These are phyloP conservation scores for Bombus haemorrhoidalis DNA, from an alignment of 1,140 invertebrate genomes.

Conservation along the genomic window DNA sequence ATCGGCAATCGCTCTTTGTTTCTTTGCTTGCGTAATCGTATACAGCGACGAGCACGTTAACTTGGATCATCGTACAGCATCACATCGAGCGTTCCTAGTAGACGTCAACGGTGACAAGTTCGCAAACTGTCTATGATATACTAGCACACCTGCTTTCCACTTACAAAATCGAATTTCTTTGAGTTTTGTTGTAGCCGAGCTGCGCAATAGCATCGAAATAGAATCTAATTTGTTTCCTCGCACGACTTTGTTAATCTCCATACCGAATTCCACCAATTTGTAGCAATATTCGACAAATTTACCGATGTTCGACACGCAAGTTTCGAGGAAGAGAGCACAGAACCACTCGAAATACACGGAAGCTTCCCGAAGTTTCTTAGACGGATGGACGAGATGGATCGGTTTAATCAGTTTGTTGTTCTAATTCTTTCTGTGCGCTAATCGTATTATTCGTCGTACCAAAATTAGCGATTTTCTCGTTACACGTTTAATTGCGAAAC, in stretches of 20 bases:
- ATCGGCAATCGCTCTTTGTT: background rate
- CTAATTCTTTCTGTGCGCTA: background rate
- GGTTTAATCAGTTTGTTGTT: background rate
- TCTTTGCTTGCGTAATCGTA: too few species aligned
- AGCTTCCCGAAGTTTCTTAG: background rate
- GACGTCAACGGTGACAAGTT: background rate
- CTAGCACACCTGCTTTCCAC: background rate
- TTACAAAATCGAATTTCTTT: background rate
- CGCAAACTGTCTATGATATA: background rate
- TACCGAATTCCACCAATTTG: background rate
- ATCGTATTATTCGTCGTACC: background rate
- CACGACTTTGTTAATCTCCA: background rate
- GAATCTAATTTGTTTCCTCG: background rate
- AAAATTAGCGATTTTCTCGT: conserved; percentile 9
- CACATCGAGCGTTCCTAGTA: background rate
- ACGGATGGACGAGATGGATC: background rate
- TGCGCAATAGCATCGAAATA: background rate
- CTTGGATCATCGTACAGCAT: background rate
- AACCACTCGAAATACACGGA: background rate
- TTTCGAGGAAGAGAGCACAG: background rate
- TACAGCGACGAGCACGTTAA: background rate
- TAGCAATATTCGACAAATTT: background rate
- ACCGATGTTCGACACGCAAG: background rate
- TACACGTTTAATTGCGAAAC: conserved; percentile 12
- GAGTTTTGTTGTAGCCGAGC: background rate